Conservation (phyloP, 2,888 invertebrate species). For the Ernsta delagoae region DNA sequence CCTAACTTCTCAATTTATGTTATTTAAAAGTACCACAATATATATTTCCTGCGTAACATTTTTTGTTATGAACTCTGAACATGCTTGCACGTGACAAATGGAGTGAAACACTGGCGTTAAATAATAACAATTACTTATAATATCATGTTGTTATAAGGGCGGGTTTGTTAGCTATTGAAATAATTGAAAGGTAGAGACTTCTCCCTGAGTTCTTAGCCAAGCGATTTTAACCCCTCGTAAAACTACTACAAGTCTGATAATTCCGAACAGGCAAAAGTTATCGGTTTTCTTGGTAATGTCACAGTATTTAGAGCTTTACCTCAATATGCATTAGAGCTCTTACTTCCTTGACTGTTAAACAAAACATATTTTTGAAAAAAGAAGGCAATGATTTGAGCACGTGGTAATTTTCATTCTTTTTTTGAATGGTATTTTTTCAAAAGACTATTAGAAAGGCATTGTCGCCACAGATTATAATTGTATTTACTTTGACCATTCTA, state of each 20-base stretch:
- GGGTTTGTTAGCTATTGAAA: conserved; percentile 11
- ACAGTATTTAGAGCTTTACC: background rate
- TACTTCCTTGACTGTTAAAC: background rate
- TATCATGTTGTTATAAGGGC: conserved; percentile 13
- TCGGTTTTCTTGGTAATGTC: background rate
- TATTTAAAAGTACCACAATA: too few species aligned
- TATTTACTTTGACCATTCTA: conserved; percentile 20
- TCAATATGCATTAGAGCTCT: background rate
- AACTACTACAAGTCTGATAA: background rate
- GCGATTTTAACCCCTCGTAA: background rate
- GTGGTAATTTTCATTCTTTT: conserved; percentile 28
- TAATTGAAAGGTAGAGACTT: background rate
- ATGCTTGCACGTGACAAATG: conserved; percentile 23
- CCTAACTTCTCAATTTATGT: too few species aligned
- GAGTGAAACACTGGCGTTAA: conserved; percentile 12
- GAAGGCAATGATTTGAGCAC: conserved; percentile 18
- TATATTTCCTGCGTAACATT: background rate
- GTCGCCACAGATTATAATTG: conserved; percentile 15
- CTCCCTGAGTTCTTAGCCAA: background rate
- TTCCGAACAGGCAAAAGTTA: background rate
- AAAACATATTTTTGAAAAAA: background rate
- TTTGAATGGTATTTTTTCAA: conserved; percentile 10
- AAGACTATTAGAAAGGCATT: conserved; percentile 20
- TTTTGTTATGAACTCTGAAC: conserved; percentile 15
- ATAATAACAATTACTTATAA: conserved; percentile 24